Evolutionary conservation across 1,140 invertebrate genomes (phyloP), one percentile per base, ranked within the genome.

Genomic region (Sminthurides bifidus): DNA sequence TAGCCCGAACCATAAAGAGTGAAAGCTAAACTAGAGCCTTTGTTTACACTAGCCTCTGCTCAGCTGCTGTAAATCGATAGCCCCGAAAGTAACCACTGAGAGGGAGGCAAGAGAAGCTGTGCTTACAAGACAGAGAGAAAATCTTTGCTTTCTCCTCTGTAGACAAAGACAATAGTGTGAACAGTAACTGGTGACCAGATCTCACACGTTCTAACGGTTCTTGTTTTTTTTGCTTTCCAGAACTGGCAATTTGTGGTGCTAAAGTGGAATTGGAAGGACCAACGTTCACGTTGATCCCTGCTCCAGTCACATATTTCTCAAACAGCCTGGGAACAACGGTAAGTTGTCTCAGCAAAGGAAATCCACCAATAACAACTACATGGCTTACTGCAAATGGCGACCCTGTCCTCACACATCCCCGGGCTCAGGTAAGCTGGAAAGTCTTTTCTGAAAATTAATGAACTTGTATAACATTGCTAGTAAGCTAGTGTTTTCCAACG

Each of bases 251-350:
- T 41, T 41, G 24, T 49, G 56, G 37, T 44, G 31, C 46, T 23
- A 41, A 31, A 54, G 43, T 60, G 51, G 55, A 61, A 27, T 27
- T 61, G 35, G 38, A 57, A 43, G 59, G 56, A 4, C 60, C 60
- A 6, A 15, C 33, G 19, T 46, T 62, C 21, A 37, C 29, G 17
- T 26, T 24, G n/a, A 2, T 37, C 19, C 60, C 60, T 17, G 15
- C 37, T 31, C 27, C 56, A 33, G 52, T 62, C 1, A 62, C 60
- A 17, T 54, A 62, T 46, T 62, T 58, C 52, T 58, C 56, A 4
- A 62, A 62, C 33, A 58, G 52, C 30, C 52, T 56, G 14, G 60
- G 60, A 27, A 23, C 54, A 1, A 58, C 48, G n/a, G 27, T 62
- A 17, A 54, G 52, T n/a, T 62, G 60, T 24, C 14, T 46, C 5